A percentile compares a stretch with the other conserved stretches of the same genome.
phyloP scores from a whole-genome alignment of 35 echinoderm and acorn worm genomes.

The Holothuria glaberrima region DNA sequence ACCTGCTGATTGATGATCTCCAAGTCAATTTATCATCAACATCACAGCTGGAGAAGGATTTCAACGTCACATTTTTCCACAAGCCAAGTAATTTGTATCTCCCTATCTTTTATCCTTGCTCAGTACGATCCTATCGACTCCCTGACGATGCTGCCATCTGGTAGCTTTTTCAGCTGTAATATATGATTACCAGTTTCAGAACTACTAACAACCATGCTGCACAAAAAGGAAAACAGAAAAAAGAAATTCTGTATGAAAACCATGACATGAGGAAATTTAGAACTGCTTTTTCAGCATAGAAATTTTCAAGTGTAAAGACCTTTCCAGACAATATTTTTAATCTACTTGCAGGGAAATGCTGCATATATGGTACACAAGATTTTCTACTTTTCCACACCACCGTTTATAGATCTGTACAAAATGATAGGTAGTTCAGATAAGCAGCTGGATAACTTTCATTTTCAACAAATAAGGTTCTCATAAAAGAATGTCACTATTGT shows the following conservation, averaged over 20 bases:
- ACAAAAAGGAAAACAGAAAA: background rate
- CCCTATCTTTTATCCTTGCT: background rate
- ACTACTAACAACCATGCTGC: constrained; percentile 45
- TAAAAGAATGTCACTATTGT: no score
- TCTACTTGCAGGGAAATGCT: no score
- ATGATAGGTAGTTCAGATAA: no score
- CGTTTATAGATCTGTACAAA: no score
- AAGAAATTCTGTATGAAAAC: background rate
- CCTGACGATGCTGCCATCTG: constrained; percentile 44
- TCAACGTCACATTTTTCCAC: background rate
- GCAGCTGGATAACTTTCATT: no score
- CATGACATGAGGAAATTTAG: no score
- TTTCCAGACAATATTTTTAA: no score
- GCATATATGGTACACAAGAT: no score
- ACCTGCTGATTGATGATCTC: background rate
- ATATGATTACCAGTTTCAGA: constrained; percentile 40
- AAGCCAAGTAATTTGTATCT: background rate
- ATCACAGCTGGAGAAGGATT: background rate
- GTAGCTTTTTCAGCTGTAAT: constrained; percentile 24
- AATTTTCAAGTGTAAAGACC: no score
- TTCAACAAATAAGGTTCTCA: no score
- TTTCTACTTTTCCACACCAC: no score
- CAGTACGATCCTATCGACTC: constrained; percentile 30
- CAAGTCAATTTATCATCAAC: background rate
- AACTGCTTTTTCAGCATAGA: no score